These are phyloP conservation scores for Pristis pectinata DNA, from an alignment of 2,797 vertebrate genomes.

Conservation along the genomic window DNA sequence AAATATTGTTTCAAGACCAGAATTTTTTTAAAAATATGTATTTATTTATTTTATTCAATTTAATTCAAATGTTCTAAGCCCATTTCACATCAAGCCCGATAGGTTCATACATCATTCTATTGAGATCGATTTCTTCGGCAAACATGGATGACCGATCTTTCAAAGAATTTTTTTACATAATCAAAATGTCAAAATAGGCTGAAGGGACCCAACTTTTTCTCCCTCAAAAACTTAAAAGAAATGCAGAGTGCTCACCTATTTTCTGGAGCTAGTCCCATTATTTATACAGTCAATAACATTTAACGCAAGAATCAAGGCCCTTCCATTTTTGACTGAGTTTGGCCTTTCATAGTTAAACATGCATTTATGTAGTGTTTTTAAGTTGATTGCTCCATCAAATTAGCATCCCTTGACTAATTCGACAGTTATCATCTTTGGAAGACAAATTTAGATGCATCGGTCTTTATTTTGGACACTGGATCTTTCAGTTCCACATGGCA, in stretches of 20 bases:
- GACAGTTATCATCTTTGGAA: neutral
- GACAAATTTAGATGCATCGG: neutral
- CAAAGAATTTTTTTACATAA: neutral
- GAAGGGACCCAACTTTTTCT: neutral
- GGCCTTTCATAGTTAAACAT: neutral
- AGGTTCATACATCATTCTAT: neutral
- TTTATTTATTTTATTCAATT: conserved; percentile 34
- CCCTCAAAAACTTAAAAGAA: neutral
- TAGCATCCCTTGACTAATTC: neutral
- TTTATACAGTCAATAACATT: neutral
- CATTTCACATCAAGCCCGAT: conserved; percentile 22
- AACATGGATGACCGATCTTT: neutral
- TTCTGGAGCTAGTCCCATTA: neutral
- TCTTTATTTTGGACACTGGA: neutral
- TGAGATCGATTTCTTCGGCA: neutral
- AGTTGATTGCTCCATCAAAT: neutral
- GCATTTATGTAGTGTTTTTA: neutral
- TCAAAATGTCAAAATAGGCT: conserved; percentile 2
- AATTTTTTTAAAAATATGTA: neutral
- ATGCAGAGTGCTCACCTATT: neutral
- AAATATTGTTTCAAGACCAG: conserved; percentile 3
- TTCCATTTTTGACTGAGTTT: neutral
- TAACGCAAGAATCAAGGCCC: neutral
- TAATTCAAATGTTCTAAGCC: neutral
- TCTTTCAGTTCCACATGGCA: neutral